Evolutionary conservation across 2,888 invertebrate species (phyloP), one percentile per base, ranked within the genome.

Genomic region (Cryptops parisi): DNA sequence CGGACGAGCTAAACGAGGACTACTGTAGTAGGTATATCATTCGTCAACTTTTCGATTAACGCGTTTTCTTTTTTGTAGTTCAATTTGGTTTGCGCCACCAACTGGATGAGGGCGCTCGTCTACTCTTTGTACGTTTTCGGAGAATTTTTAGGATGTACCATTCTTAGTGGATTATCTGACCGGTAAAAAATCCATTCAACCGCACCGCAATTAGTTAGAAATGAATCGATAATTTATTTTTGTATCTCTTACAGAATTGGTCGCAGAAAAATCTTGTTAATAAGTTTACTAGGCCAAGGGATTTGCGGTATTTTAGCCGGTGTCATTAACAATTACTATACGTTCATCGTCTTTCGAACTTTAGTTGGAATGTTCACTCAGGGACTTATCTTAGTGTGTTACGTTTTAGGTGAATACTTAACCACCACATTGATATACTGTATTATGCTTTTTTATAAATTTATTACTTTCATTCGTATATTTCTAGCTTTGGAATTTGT

Each of bases 91-190:
- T 83, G 83, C 64, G 74, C 74, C 44, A 74, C 73, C 49, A 74
- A 75, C 27, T 79, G 78, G 68, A 63, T 81, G 58, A 70, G 75
- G 59, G 79, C 81, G 26, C 76, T 76, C 54, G 78, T 80, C 24
- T 81, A 83, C 64, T 73, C 81, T 1, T 62, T 79, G 54, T 79
- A 79, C 64, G 82, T 82, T 82, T 68, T 79, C 58, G 83, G 83
- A 56, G 81, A 82, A 47, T 74, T 82, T 68, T 64, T 82, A 57
- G 82, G 83, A 43, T 81, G 82, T 52, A 78, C 82, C 54, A 69
- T 79, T 51, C 82, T 82, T 65, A 82, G 83, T 3, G 43, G 52
- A 27, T 24, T 49, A 26, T 52, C 56, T 3, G 56, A 56, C 46
- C 54, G 38, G 56, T 55, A 52, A 51, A 5, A 2, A 50, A 4